Percentiles rank a stretch among this genome's conserved stretches.
These are phyloP conservation scores for Tyrannus savana DNA, from an alignment of 2,113 vertebrate genomes.

Conservation along the genomic window DNA sequence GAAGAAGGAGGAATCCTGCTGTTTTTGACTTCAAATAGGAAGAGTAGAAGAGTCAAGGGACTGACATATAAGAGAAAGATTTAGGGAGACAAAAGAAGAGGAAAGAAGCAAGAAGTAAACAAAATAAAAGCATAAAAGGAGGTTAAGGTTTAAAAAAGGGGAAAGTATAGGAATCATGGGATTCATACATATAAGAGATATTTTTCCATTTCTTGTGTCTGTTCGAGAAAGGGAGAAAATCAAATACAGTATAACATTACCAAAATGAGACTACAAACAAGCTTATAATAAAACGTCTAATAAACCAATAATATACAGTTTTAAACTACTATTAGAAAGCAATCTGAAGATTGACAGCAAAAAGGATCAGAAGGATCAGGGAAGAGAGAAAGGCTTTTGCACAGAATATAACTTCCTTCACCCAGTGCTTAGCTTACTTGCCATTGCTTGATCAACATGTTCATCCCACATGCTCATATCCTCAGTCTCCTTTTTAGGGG, in stretches of 20 bases:
- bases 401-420: not conserved
- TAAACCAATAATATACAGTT: not conserved
- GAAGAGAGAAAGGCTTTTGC: not conserved
- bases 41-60: not conserved
- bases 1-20: not conserved
- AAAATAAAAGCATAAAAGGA: not conserved
- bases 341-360: not conserved
- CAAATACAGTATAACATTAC: not conserved
- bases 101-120: not conserved
- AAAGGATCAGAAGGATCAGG: not conserved
- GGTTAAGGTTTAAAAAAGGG: not conserved
- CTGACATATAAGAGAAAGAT: not conserved
- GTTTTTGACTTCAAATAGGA: constrained; percentile 21
- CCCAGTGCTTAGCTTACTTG: not conserved
- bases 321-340: not conserved
- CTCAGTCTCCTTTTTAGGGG: not conserved
- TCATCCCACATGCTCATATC: not conserved
- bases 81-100: constrained; percentile 2
- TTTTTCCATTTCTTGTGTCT: not conserved
- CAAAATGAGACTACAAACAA: not conserved
- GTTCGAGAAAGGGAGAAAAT: not conserved
- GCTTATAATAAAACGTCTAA: not conserved
- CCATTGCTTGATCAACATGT: not conserved
- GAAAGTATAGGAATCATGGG: not conserved
- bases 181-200: not conserved